phyloP scores from a whole-genome alignment of 2,113 vertebrate species.

The Charina bottae region DNA sequence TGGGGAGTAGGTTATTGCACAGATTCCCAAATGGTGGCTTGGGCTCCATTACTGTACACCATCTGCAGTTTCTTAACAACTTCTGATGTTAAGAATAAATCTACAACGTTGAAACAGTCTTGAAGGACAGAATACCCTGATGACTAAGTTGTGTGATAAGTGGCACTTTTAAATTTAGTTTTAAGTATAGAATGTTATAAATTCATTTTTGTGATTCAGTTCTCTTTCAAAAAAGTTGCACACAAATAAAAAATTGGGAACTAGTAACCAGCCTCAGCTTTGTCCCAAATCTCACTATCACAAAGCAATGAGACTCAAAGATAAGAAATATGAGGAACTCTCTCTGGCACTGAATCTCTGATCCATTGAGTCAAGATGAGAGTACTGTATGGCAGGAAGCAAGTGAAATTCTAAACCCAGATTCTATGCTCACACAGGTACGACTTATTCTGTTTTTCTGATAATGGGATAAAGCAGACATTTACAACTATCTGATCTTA shows the following conservation, averaged over 20 bases:
- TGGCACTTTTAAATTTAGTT: background rate
- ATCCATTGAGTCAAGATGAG: background rate
- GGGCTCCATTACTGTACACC: background rate
- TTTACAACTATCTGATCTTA: background rate
- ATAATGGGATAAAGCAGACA: background rate
- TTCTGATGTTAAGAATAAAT: background rate
- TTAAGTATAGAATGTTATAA: background rate
- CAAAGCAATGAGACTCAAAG: background rate
- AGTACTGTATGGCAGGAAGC: background rate
- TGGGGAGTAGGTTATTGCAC: background rate
- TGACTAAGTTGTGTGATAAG: background rate
- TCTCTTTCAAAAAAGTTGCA: background rate
- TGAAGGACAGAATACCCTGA: background rate
- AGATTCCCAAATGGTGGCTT: background rate
- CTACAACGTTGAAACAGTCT: background rate
- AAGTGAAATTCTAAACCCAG: background rate
- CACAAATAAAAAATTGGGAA: background rate
- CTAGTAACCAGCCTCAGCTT: background rate
- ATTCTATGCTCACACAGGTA: background rate
- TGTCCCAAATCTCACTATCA: background rate
- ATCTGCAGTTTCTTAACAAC: background rate
- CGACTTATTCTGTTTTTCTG: background rate
- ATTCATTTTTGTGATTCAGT: background rate
- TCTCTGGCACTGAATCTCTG: background rate
- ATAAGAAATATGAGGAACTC: background rate